These are phyloP conservation scores for Panopea generosa DNA, from an alignment of 2,888 invertebrate genomes.

Conservation along the genomic window DNA sequence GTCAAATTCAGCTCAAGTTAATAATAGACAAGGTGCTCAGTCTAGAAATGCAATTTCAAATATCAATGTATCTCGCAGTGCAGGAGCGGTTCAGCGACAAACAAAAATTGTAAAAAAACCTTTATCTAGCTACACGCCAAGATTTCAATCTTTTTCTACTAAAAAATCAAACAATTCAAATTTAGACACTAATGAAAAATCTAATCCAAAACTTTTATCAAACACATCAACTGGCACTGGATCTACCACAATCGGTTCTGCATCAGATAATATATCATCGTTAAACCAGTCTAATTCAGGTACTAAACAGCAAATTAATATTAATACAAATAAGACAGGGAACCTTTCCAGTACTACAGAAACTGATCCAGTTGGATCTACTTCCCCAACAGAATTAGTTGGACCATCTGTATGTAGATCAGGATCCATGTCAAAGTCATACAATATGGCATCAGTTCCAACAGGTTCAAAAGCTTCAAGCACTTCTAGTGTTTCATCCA, in stretches of 20 bases:
- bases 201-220: not conserved
- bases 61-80: conserved; percentile 45
- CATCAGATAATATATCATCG: no score
- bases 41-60: conserved; percentile 49
- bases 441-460: conserved; percentile 52
- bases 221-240: not conserved
- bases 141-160: conserved; percentile 1
- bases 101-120: conserved; percentile 39
- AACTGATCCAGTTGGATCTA: not conserved
- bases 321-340: no score
- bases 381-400: conserved; percentile 53
- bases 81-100: conserved; percentile 33
- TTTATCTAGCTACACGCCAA: conserved; percentile 45
- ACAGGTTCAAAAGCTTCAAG: conserved; percentile 23
- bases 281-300: no score
- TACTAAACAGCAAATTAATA: conserved; percentile 1
- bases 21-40: conserved; percentile 38
- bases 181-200: not conserved
- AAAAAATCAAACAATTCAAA: not conserved
- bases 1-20: conserved; percentile 32
- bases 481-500: not conserved
- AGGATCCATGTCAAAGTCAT: conserved; percentile 56
- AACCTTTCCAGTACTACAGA: not conserved
- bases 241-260: not conserved
- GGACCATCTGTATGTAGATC: conserved; percentile 40